phyloP scores from a whole-genome alignment of 1,140 invertebrate species.

The Diuraphis noxia region DNA sequence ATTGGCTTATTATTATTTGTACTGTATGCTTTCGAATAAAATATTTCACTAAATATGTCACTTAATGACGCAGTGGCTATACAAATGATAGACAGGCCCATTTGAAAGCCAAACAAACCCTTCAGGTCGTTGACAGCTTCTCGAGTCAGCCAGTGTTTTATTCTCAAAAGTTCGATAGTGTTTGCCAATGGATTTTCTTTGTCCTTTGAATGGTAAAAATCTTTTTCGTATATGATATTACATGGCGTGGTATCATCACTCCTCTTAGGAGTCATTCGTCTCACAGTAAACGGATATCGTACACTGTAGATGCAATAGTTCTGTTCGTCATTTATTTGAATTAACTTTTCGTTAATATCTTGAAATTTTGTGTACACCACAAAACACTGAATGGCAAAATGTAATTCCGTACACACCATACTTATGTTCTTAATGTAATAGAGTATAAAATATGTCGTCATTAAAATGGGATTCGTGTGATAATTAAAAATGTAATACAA shows the following conservation, averaged over 20 bases:
- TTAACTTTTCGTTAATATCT: not conserved
- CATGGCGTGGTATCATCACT: no score
- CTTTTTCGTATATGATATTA: not conserved
- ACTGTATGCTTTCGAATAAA: no score
- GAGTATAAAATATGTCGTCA: not conserved
- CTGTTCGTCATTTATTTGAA: not conserved
- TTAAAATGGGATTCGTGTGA: not conserved
- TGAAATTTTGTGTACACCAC: not conserved
- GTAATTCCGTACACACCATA: not conserved
- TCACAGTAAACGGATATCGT: not conserved
- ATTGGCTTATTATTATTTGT: no score
- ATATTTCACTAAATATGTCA: no score
- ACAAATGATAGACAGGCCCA: not conserved
- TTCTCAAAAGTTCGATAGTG: not conserved
- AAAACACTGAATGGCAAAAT: not conserved
- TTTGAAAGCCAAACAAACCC: not conserved
- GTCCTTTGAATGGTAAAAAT: not conserved
- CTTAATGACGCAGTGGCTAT: no score
- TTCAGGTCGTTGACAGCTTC: not conserved
- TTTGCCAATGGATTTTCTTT: not conserved
- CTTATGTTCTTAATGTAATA: not conserved
- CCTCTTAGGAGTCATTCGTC: not conserved
- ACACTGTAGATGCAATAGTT: not conserved
- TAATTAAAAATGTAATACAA: not conserved
- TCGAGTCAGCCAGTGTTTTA: not conserved